Evolutionary conservation across 2,888 invertebrate genomes (phyloP).

Genomic region (Ornithoptera alexandrae): DNA sequence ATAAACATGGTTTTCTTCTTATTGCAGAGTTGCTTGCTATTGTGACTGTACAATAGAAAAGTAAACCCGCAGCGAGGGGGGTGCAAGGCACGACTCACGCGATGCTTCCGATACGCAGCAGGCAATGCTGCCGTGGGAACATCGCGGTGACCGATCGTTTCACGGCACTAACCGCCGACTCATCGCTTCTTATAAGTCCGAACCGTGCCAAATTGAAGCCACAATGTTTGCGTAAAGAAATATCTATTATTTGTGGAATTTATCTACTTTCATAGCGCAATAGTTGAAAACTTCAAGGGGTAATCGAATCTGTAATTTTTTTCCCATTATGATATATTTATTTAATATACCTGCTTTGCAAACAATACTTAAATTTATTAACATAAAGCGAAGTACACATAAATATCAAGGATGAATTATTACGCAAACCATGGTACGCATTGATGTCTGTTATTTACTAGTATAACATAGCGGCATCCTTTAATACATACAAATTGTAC

Average conservation of each 20-base stretch:
- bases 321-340: not conserved
- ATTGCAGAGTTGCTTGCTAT: not conserved
- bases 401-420: slow-evolving; percentile 20
- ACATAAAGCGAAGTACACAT: not conserved
- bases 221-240: not conserved
- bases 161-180: slow-evolving; percentile 7
- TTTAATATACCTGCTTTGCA: too few species aligned
- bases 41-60: not conserved
- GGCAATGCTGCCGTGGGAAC: slow-evolving; percentile 31
- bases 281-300: not conserved
- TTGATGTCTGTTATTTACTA: slow-evolving; percentile 5
- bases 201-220: slow-evolving; percentile 3
- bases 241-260: not conserved
- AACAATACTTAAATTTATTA: too few species aligned
- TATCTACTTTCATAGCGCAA: not conserved
- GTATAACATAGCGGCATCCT: slow-evolving; percentile 45
- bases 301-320: not conserved
- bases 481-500: slow-evolving; percentile 53
- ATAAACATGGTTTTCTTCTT: too few species aligned
- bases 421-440: slow-evolving; percentile 10
- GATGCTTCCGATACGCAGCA: slow-evolving; percentile 24
- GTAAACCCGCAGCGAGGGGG: not conserved
- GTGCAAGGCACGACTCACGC: slow-evolving; percentile 9
- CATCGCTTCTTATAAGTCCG: slow-evolving; percentile 17
- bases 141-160: slow-evolving; percentile 3